These are phyloP conservation scores for Pteronotus mesoamericanus DNA, from an alignment of 2,797 vertebrate species.

Conservation along the genomic window DNA sequence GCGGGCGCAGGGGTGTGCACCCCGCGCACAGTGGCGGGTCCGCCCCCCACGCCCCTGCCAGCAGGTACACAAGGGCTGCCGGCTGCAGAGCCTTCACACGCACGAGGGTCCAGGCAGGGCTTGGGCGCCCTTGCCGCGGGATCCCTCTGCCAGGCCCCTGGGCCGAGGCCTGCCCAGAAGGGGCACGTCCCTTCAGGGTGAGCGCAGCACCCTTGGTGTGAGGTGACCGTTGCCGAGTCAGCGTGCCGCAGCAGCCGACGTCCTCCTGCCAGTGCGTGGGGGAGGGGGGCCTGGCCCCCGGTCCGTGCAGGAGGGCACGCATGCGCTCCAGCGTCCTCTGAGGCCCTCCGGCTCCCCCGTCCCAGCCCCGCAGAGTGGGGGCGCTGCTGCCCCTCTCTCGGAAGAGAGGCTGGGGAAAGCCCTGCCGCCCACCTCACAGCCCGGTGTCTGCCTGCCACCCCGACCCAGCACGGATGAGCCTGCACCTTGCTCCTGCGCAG, in stretches of 20 bases:
- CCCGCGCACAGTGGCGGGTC: neutral
- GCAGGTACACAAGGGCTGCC: neutral
- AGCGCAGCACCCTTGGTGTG: neutral
- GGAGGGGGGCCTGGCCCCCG: too few species aligned
- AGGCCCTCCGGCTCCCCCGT: neutral
- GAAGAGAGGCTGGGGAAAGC: neutral
- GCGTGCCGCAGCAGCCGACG: neutral
- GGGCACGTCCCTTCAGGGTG: rapidly evolving
- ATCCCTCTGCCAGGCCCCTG: neutral
- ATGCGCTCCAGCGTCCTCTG: rapidly evolving
- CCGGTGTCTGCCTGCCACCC: neutral
- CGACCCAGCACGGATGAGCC: neutral
- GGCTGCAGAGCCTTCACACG: neutral
- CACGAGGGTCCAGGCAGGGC: neutral
- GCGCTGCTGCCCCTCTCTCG: rapidly evolving
- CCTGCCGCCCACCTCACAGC: too few species aligned
- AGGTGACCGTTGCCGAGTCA: neutral
- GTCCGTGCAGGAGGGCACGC: neutral
- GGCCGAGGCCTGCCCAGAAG: neutral
- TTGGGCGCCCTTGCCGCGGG: neutral
- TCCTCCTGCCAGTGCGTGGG: neutral
- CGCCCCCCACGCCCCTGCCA: neutral
- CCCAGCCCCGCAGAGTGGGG: neutral
- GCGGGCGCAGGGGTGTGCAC: rapidly evolving
- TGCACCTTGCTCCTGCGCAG: rapidly evolving